These are phyloP conservation scores for Tychaedon coryphoeus DNA, from an alignment of 2,113 vertebrate genomes.

Conservation along the genomic window DNA sequence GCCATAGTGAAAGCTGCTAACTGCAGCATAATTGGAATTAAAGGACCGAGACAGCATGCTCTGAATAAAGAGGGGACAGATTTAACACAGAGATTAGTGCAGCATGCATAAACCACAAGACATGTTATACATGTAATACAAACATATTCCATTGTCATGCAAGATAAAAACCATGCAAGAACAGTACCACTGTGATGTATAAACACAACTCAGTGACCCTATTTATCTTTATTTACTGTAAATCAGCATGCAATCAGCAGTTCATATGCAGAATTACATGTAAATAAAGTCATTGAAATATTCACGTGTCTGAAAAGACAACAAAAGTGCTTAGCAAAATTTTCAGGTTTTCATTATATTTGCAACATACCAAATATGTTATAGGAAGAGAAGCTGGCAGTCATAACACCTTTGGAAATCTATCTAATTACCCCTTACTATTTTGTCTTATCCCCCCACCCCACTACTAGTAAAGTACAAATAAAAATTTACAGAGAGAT, in stretches of 20 bases:
- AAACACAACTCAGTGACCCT: background rate
- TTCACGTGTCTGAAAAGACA: slow-evolving; percentile 16
- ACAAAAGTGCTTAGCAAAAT: background rate
- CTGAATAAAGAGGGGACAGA: slow-evolving; percentile 89
- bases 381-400: background rate
- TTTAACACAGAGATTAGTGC: slow-evolving; percentile 81
- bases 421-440: background rate
- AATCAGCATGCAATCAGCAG: slow-evolving; percentile 47
- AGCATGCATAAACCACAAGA: slow-evolving; percentile 67
- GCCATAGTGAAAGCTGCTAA: slow-evolving; percentile 90
- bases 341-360: background rate
- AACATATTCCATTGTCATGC: slow-evolving; percentile 56
- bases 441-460: background rate
- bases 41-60: slow-evolving; percentile 95
- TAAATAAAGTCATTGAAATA: slow-evolving; percentile 53
- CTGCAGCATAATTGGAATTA: slow-evolving; percentile 90
- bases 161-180: slow-evolving; percentile 73
- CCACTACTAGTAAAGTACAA: background rate
- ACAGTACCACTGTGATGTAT: background rate
- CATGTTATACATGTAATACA: slow-evolving; percentile 59
- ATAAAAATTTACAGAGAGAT: background rate
- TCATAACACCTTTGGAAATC: background rate
- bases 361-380: background rate
- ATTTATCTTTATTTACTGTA: slow-evolving; percentile 45
- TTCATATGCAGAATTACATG: slow-evolving; percentile 52